Percentiles rank a stretch among this genome's conserved stretches.
Evolutionary conservation across 2,113 vertebrate species (phyloP).

Genomic region (Ictalurus punctatus): DNA sequence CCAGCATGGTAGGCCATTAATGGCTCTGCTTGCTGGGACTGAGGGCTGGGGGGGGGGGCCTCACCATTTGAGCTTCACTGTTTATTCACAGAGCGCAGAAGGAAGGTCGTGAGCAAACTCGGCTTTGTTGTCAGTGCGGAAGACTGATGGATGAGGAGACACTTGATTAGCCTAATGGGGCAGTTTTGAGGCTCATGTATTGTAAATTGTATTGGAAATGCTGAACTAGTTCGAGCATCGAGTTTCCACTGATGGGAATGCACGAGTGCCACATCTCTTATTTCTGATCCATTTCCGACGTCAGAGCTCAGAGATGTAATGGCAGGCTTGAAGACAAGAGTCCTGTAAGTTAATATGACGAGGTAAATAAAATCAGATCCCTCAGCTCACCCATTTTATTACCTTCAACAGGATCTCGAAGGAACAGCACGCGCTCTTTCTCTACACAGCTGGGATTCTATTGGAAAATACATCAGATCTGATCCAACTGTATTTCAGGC

Average conservation of each 20-base stretch:
- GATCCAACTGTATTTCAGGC: neutral
- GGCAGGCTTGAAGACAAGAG: neutral
- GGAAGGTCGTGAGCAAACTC: slow-evolving; percentile 7
- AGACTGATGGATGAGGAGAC: slow-evolving; percentile 17
- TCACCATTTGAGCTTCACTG: neutral
- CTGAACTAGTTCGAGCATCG: neutral
- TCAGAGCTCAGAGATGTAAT: neutral
- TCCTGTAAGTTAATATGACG: neutral
- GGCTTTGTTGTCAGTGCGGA: slow-evolving; percentile 18
- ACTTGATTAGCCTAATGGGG: neutral
- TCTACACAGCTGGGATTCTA: neutral
- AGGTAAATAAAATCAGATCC: neutral
- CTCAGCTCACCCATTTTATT: neutral
- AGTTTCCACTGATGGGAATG: neutral
- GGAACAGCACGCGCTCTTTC: neutral
- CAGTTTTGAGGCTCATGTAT: neutral
- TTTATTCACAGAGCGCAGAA: slow-evolving; percentile 33
- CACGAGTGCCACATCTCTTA: neutral
- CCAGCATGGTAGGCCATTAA: slow-evolving; percentile 42
- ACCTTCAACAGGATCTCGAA: neutral
- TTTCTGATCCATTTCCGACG: neutral
- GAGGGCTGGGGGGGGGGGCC: neutral
- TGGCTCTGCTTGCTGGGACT: slow-evolving; percentile 29
- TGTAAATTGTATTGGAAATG: neutral
- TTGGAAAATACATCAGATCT: neutral